Evolutionary conservation across 2,888 invertebrate species (phyloP), one percentile per base, ranked within the genome.

Genomic region (Ophraella communa): DNA sequence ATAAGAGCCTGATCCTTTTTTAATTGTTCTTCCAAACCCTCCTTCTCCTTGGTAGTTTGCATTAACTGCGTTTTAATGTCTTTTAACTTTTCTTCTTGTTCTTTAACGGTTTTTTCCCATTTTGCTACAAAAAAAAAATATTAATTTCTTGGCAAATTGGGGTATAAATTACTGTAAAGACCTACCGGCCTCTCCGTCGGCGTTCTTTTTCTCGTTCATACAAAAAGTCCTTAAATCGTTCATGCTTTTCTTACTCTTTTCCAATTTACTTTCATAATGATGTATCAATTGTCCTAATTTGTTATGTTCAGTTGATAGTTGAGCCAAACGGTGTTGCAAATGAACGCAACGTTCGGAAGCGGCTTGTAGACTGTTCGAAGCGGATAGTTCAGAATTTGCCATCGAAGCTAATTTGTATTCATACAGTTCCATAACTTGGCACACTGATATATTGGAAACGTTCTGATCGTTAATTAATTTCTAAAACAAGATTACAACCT

Each of bases 371-470:
- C 84, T 85, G 3, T 80, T 80, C 73, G 84, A 81, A 45, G 85
- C 83, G 0, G 83, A 81, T 30, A 83, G 77, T 75, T 86, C 85
- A 0, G 84, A 82, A 65, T 85, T 84, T 8, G 81, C 81, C 82
- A 86, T 83, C 17, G 84, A 79, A 2, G 87, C 84, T 79, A 91
- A 83, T 77, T 90, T 90, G 77, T 89, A 90, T 18, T 90, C 89
- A 62, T 90, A 91, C 66, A 91, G 75, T 77, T 91, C 91, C 87
- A 91, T 91, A 3, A 91, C 87, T 51, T 89, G 87, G 0, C 89
- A 89, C 0, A 88, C 88, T 0, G 88, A 84, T 57, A 88, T 82
- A 71, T 88, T 87, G 0, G 81, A 78, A 51, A 87, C 81, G 82
- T 86, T 68, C 45, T 70, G 70, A 35, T 66, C 68, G 10, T 60